Conservation (phyloP, 2,888 invertebrate species). For the Chrysina gloriosa region DNA sequence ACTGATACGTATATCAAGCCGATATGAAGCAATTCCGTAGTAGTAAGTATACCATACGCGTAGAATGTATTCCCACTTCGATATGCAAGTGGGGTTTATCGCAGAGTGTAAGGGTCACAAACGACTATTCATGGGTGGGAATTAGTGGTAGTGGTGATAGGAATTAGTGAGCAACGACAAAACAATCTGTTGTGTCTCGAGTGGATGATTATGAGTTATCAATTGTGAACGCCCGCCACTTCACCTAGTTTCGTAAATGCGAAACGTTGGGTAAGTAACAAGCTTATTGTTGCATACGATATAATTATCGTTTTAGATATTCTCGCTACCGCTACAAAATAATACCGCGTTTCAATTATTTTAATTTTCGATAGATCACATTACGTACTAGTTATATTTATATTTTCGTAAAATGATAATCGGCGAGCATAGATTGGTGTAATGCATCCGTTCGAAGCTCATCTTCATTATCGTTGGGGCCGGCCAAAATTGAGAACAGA, state of each 20-base stretch:
- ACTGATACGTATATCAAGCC: constrained; percentile 13
- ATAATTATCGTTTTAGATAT: no score
- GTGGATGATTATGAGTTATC: constrained; percentile 16
- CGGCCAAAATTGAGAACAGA: no score
- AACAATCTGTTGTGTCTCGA: constrained; percentile 2
- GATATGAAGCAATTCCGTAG: constrained; percentile 34
- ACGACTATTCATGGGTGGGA: neutral
- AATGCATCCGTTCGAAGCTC: no score
- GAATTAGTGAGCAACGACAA: constrained; percentile 16
- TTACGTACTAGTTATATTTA: no score
- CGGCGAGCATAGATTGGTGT: no score
- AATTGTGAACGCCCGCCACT: constrained; percentile 4
- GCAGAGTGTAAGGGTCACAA: constrained; percentile 34
- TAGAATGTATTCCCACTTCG: constrained; percentile 32
- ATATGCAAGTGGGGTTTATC: constrained; percentile 37
- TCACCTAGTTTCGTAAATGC: constrained; percentile 9
- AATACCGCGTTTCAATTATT: no score
- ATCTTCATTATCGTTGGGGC: no score
- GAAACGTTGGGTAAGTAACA: constrained; percentile 24
- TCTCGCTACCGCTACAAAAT: no score
- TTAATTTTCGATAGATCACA: no score
- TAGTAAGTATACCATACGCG: neutral
- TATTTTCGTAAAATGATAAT: no score
- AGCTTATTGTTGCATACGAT: neutral
- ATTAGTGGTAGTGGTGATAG: constrained; percentile 30